Percentiles rank a stretch among this genome's conserved stretches.
Conservation (phyloP, 2,888 invertebrate species). For the Anthophora plumipes region DNA sequence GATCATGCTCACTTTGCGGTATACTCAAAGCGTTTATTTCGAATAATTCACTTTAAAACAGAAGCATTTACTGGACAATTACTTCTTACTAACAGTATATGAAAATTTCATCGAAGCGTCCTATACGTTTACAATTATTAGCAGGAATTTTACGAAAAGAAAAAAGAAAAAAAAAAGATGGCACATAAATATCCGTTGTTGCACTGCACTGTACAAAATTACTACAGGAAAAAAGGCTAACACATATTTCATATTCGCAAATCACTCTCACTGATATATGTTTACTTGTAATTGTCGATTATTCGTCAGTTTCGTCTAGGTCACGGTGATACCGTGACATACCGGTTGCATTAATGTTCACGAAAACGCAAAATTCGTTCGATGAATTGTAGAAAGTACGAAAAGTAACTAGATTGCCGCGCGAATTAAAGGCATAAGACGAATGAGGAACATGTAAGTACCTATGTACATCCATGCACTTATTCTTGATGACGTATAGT, state of each 20-base stretch:
- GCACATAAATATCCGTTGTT: background rate
- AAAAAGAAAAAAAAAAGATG: too few relatives aligned
- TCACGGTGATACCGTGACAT: too few relatives aligned
- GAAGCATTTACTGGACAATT: background rate
- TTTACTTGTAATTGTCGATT: background rate
- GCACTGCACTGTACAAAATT: background rate
- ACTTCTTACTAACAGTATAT: background rate
- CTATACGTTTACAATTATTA: background rate
- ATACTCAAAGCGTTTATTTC: background rate
- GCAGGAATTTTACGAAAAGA: background rate
- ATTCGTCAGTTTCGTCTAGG: background rate
- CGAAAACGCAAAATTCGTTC: background rate
- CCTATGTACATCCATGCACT: slow-evolving; percentile 17
- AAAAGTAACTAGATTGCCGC: background rate
- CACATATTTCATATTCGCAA: background rate
- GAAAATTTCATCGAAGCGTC: background rate
- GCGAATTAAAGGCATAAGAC: background rate
- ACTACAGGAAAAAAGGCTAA: background rate
- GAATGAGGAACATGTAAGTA: background rate
- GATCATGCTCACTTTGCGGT: background rate
- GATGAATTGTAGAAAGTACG: background rate
- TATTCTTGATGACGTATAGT: slow-evolving; percentile 36
- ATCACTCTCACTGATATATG: background rate
- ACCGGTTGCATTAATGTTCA: slow-evolving; percentile 1
- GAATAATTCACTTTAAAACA: background rate